Percentiles rank a stretch among this genome's conserved stretches.
phyloP scores from a whole-genome alignment of 2,113 vertebrate genomes.

The Polyodon spathula region DNA sequence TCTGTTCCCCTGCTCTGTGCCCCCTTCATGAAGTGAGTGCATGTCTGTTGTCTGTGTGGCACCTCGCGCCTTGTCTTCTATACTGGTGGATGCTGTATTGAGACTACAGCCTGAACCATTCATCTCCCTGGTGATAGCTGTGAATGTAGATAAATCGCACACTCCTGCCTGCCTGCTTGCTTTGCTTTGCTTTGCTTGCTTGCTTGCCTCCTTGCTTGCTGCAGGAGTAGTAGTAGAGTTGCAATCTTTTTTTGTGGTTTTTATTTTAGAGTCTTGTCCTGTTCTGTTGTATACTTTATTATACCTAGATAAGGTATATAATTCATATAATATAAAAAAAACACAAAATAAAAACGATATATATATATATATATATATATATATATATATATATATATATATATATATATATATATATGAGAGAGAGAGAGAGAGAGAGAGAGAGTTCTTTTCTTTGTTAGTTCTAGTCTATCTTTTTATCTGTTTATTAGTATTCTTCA shows the following conservation, averaged over 20 bases:
- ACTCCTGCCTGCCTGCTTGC: constrained; percentile 56
- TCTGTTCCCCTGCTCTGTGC: constrained; percentile 42
- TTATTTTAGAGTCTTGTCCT: constrained; percentile 5
- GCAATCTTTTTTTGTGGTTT: constrained; percentile 21
- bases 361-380: no score
- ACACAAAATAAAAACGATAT: no score
- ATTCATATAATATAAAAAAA: no score
- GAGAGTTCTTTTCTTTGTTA: no score
- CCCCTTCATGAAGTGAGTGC: constrained; percentile 73
- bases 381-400: no score
- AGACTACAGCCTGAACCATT: constrained; percentile 53
- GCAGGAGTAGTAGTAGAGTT: constrained; percentile 28
- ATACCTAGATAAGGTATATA: no score
- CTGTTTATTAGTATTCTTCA: constrained; percentile 50
- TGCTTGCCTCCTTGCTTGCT: constrained; percentile 25
- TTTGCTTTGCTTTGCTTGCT: no score
- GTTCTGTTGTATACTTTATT: no score
- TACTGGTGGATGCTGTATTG: constrained; percentile 59
- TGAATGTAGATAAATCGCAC: constrained; percentile 77
- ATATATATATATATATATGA: no score
- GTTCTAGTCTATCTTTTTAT: constrained; percentile 48
- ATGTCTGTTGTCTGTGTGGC: constrained; percentile 75
- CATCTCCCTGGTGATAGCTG: constrained; percentile 76
- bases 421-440: no score
- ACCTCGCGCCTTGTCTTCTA: constrained; percentile 70